Conservation (phyloP, 2,797 vertebrate species). For the Mycteria americana region DNA sequence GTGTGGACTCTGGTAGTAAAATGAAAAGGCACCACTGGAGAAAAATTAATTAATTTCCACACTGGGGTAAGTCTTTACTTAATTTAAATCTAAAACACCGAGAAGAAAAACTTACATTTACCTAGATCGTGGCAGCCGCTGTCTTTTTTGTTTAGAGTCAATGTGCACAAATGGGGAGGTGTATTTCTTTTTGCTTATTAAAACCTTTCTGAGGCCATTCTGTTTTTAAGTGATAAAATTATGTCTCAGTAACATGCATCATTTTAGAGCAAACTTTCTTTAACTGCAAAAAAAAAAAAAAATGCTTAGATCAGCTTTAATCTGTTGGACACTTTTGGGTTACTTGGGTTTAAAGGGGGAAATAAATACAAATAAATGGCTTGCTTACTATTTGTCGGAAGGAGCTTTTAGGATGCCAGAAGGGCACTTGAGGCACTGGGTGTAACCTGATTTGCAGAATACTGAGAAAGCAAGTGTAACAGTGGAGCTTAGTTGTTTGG, state of each 20-base stretch:
- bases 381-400: not conserved
- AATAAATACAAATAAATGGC: not conserved
- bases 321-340: not conserved
- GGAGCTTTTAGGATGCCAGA: not conserved
- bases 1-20: not conserved
- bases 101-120: not conserved
- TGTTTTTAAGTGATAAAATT: not conserved
- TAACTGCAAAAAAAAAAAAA: not conserved
- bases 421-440: not conserved
- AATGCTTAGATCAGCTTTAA: not conserved
- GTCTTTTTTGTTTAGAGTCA: not conserved
- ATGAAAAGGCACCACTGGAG: not conserved
- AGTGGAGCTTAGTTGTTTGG: not conserved
- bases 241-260: rapidly evolving
- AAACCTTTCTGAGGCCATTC: not conserved
- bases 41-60: not conserved
- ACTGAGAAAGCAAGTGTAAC: not conserved
- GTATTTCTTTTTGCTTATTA: not conserved
- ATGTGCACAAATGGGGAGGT: not conserved
- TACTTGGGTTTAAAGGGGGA: not conserved
- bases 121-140: not conserved
- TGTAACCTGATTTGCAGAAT: not conserved
- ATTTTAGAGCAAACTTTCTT: not conserved
- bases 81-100: not conserved
- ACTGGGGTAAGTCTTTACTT: not conserved